These are phyloP conservation scores for Enteromius paludinosus DNA, from an alignment of 2,797 vertebrate genomes.

Conservation along the genomic window DNA sequence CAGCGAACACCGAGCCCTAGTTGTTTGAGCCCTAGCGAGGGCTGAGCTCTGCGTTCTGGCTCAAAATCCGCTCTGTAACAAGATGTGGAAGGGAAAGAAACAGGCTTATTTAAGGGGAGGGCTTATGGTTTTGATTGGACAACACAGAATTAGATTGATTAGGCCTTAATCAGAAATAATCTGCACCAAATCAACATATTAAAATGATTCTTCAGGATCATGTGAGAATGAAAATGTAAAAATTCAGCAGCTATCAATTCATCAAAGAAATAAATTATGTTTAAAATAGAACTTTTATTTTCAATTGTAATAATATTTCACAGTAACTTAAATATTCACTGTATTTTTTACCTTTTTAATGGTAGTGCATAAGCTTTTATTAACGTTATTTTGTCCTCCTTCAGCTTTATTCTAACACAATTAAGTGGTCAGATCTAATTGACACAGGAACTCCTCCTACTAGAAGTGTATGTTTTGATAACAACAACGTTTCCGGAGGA, in stretches of 20 bases:
- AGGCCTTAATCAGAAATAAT: background rate
- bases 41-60: too few species aligned
- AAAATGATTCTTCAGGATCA: background rate
- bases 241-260: background rate
- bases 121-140: too few species aligned
- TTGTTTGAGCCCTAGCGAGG: too few species aligned
- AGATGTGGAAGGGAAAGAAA: too few species aligned
- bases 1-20: too few species aligned
- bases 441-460: background rate
- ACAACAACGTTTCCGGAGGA: too few species aligned
- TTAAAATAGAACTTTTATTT: background rate
- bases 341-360: background rate
- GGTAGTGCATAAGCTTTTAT: background rate
- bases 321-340: background rate
- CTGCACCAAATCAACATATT: background rate
- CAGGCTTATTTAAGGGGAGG: too few species aligned
- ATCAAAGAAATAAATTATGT: background rate
- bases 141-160: too few species aligned
- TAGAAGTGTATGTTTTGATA: too few species aligned
- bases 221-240: background rate
- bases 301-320: background rate
- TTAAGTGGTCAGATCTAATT: background rate
- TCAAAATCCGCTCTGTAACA: too few species aligned
- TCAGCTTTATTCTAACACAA: background rate
- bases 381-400: background rate